A percentile compares a stretch with the other conserved stretches of the same genome.
These are phyloP conservation scores for Lonchura striata DNA, from an alignment of 2,113 vertebrate genomes.

Conservation along the genomic window DNA sequence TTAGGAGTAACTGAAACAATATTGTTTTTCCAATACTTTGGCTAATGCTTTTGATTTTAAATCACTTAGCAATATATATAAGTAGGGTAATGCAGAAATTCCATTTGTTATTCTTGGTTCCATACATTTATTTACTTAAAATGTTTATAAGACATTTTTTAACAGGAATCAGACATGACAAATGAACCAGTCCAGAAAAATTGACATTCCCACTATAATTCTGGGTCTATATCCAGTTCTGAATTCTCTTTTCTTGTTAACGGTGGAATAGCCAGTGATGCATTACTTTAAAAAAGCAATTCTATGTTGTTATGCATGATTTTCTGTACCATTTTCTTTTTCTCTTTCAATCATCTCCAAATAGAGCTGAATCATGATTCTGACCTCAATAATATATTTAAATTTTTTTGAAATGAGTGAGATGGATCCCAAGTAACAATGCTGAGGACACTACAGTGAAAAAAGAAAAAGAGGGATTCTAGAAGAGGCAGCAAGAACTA, in stretches of 20 bases:
- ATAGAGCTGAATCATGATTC: neutral
- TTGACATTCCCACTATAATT: neutral
- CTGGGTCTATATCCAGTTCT: neutral
- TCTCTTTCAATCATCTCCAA: neutral
- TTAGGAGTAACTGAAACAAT: conserved; percentile 3
- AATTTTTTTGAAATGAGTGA: neutral
- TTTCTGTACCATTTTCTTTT: neutral
- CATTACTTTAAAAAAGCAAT: neutral
- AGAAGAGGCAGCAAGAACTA: neutral
- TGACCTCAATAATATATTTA: neutral
- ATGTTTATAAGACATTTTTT: neutral
- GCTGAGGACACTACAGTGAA: neutral
- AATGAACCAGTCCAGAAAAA: neutral
- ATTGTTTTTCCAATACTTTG: neutral
- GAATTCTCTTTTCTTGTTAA: neutral
- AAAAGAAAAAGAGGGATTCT: neutral
- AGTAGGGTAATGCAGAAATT: neutral
- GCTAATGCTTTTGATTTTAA: neutral
- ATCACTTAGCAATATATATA: neutral
- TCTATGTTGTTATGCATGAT: neutral
- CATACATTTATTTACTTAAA: neutral
- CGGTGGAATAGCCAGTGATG: neutral
- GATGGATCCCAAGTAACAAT: neutral
- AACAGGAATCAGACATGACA: neutral
- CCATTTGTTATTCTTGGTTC: neutral